These are phyloP conservation scores for Gobio occitaniae DNA, from an alignment of 2,797 vertebrate genomes.

Conservation along the genomic window DNA sequence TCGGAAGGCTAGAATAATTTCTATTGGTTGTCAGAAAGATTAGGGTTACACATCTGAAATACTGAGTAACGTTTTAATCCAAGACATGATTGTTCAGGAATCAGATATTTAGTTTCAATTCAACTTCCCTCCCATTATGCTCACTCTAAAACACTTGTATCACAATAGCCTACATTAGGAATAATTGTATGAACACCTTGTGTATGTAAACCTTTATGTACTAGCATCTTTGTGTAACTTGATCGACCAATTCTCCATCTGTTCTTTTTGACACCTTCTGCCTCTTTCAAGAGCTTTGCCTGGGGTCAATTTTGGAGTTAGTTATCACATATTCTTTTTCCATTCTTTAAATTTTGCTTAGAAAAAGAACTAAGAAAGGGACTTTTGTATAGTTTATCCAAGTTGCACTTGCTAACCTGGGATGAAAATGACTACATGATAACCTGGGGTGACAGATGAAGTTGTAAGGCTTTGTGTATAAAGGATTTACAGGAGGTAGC, in stretches of 20 bases:
- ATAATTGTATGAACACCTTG: background rate
- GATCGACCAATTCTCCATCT: constrained; percentile 34
- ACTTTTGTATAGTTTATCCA: background rate
- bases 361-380: background rate
- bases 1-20: background rate
- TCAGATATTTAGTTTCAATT: background rate
- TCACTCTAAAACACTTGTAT: background rate
- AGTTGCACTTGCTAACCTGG: background rate
- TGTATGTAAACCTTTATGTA: background rate
- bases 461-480: constrained; percentile 2
- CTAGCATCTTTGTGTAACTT: constrained; percentile 22
- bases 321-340: background rate
- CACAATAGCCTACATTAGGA: background rate
- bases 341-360: background rate
- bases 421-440: background rate
- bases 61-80: constrained; percentile 26
- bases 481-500: background rate
- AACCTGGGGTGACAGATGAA: background rate
- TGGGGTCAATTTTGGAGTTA: background rate
- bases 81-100: background rate
- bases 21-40: constrained; percentile 64
- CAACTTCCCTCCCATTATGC: background rate
- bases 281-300: background rate
- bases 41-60: constrained; percentile 26
- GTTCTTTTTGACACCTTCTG: constrained; percentile 23